A percentile compares a stretch with the other conserved stretches of the same genome.
These are phyloP conservation scores for Cerceris ruficornis DNA, from an alignment of 2,888 invertebrate species.

Conservation along the genomic window DNA sequence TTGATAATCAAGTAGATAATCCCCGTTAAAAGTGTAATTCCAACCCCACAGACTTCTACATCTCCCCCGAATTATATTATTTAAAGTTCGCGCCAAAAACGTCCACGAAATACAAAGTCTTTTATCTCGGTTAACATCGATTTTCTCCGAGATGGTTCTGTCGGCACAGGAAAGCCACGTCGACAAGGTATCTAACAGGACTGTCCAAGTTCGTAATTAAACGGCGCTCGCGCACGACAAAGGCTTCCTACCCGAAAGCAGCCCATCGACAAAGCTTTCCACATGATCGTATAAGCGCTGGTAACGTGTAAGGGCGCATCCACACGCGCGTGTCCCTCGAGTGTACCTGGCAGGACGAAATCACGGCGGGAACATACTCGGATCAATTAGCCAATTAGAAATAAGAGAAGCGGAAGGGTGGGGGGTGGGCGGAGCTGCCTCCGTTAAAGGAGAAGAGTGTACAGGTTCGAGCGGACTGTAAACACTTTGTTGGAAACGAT, in stretches of 20 bases:
- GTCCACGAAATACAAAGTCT: neutral
- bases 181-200: constrained; percentile 13
- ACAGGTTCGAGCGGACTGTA: constrained; percentile 6
- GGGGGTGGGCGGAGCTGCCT: neutral
- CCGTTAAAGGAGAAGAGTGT: neutral
- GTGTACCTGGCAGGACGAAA: neutral
- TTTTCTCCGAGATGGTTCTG: neutral
- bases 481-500: constrained; percentile 10
- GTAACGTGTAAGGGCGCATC: constrained; percentile 34
- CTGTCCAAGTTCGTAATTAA: constrained; percentile 63
- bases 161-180: constrained; percentile 10
- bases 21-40: too few relatives aligned
- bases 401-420: neutral
- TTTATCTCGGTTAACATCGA: too few relatives aligned
- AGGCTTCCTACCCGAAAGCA: constrained; percentile 49
- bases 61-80: too few relatives aligned
- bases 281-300: constrained; percentile 20
- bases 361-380: constrained; percentile 3
- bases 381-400: constrained; percentile 50
- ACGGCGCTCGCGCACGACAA: constrained; percentile 51
- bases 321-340: neutral
- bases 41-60: too few relatives aligned
- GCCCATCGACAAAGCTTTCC: constrained; percentile 49
- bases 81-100: neutral
- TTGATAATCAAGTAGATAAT: too few relatives aligned